A percentile compares a stretch with the other conserved stretches of the same genome.
Evolutionary conservation across 2,113 vertebrate species (phyloP).

Genomic region (Turdus rufiventris): DNA sequence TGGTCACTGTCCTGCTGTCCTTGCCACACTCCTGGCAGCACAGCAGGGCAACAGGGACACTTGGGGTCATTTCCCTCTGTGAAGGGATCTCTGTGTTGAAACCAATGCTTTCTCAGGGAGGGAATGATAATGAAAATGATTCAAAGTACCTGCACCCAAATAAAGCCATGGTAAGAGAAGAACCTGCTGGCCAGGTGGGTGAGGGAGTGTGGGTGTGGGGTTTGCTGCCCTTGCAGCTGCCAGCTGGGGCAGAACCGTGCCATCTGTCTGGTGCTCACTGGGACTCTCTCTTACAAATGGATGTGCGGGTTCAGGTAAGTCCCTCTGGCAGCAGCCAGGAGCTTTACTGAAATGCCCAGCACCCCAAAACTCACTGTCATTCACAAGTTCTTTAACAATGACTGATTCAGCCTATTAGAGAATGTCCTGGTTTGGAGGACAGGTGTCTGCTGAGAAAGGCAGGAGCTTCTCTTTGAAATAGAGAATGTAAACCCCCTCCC

Average conservation of each 20-base stretch:
- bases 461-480: too few relatives aligned
- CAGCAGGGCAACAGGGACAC: not conserved
- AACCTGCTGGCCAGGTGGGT: not conserved
- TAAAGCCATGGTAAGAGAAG: not conserved
- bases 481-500: too few relatives aligned
- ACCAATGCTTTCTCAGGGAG: not conserved
- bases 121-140: not conserved
- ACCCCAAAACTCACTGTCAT: not conserved
- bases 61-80: accelerated
- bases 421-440: too few relatives aligned
- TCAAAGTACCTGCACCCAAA: not conserved
- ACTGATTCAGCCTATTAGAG: accelerated
- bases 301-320: too few relatives aligned
- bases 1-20: not conserved
- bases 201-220: not conserved
- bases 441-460: too few relatives aligned
- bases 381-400: not conserved
- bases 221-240: not conserved
- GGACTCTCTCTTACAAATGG: too few relatives aligned
- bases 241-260: not conserved
- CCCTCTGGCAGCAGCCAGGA: not conserved
- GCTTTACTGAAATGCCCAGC: not conserved
- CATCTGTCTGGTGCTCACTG: not conserved
- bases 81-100: not conserved
- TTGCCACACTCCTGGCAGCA: not conserved